Evolutionary conservation across 2,888 invertebrate genomes (phyloP), one percentile per base, ranked within the genome.

Genomic region (Agrotis segetum): DNA sequence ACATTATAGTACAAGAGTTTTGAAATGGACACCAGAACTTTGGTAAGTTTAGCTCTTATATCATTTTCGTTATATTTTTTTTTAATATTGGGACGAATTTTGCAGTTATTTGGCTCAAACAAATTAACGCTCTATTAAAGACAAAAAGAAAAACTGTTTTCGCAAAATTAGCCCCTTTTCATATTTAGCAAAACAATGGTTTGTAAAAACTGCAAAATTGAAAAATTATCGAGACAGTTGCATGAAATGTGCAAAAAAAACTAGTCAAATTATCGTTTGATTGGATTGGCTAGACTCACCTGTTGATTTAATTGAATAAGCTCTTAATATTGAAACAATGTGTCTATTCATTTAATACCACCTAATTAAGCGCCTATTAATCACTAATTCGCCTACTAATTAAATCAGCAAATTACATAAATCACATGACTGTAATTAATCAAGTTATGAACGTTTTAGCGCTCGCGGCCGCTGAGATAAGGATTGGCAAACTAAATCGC

Each of bases 11-110:
- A 83, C 82, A 80, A 71, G 40, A 67, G 79, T 78, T 74, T 64
- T 69, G 84, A 87, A 81, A 94, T 94, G 94, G 90, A 91, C 79
- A 88, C 85, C 71, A 88, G 85, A 87, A 81, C 87, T 87, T 88
- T 94, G 93, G 94, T 94, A 78, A 94, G 94, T 91, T 78, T 64
- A 13, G 59, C 0, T 56, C 67, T 67, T 47, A 1, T 29, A 1
- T 14, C 4, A 19, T 21, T 63, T 55, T 46, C 0, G 2, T 16
- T 14, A 16, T 2, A 11, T 4, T 40, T 40, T 40, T 40, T 40
- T 40, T 40, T 40, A 11, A 40, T 40, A 34, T n/a, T 5, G 1
- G 14, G 9, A 53, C 55, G 16, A 2, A 9, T 21, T 67, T n/a
- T 34, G n/a, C 7, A 34, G 6, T 55, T 67, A 4, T 14, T 11